Evolutionary conservation across 2,888 invertebrate species (phyloP).

Genomic region (Matsumyia berberina): DNA sequence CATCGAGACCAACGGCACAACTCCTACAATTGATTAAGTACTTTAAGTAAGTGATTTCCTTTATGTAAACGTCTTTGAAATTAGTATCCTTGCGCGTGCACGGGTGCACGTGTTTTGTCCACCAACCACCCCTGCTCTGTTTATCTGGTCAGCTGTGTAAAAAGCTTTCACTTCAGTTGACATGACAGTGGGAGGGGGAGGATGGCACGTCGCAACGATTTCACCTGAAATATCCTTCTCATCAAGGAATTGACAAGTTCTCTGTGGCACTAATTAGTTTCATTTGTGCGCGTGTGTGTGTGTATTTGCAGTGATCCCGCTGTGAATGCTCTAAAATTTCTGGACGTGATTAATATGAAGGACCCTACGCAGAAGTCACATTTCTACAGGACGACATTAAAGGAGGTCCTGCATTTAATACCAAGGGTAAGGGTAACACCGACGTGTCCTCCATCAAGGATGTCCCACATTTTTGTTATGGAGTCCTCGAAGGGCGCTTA

Average conservation of each 20-base stretch:
- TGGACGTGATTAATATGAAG: slow-evolving; percentile 96
- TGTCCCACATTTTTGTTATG: slow-evolving; percentile 1
- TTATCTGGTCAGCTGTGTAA: slow-evolving; percentile 26
- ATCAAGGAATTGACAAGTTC: slow-evolving; percentile 41
- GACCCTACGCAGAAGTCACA: slow-evolving; percentile 94
- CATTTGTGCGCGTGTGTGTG: slow-evolving; percentile 61
- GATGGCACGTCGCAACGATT: slow-evolving; percentile 48
- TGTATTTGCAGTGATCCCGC: slow-evolving; percentile 90
- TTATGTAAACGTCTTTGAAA: slow-evolving; percentile 65
- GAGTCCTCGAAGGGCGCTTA: background rate
- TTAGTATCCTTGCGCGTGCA: slow-evolving; percentile 57
- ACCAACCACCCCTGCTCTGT: background rate
- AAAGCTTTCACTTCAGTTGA: slow-evolving; percentile 12
- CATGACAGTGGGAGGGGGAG: slow-evolving; percentile 3
- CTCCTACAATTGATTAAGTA: slow-evolving; percentile 95
- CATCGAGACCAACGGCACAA: slow-evolving; percentile 95
- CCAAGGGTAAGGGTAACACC: slow-evolving; percentile 88
- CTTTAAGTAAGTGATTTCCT: slow-evolving; percentile 89
- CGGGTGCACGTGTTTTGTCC: slow-evolving; percentile 21
- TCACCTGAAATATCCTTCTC: slow-evolving; percentile 52
- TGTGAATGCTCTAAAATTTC: slow-evolving; percentile 95
- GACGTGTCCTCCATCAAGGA: background rate
- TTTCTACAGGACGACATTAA: slow-evolving; percentile 94
- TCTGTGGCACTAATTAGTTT: slow-evolving; percentile 56
- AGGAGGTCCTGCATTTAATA: slow-evolving; percentile 93